Base-by-base conservation (phyloP, 2,113 vertebrate species). In the Ictidomys tridecemlineatus region DNA sequence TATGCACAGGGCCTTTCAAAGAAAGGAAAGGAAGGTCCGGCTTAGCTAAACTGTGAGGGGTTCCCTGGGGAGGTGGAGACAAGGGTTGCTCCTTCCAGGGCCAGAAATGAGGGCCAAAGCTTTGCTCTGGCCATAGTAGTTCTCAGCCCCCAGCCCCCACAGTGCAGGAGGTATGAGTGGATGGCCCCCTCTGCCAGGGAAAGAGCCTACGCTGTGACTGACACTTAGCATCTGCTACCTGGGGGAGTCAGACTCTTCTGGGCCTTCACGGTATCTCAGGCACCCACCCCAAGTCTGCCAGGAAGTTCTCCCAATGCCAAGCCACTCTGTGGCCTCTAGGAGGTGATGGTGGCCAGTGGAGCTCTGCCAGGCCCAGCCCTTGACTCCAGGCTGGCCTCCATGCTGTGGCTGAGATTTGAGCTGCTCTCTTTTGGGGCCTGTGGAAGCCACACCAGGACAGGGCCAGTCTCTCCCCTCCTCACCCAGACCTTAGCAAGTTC, bases 401-500 rank as follows among this genome's bases (percentile, higher is more conserved):
- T 39, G 42, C 77, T 6, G 0, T 9, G 63, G 26, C 37, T 8
- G 0, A 0, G 2, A 34, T 87, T 48, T 34, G 1, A 0, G 58
- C 51, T 67, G 12, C 63, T 14, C 72, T 34, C 3, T 45, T 53
- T 56, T 0, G 13, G 45, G 30, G 63, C 76, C 1, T 1, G 0
- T 4, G 20, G 86, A 42, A 73, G 61, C 58, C 37, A 12, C 0
- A 0, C 4, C 13, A 32, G 24, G 58, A 22, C 26, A 1, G 51
- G 69, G 26, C 28, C 1, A 3, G 4, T 24, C 11, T 34, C 63
- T 53, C 24, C 24, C 56, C 26, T 3, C 1, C 26, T 32, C 51
- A 34, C 3, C 8, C 3, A 4, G 2, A 37, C 3, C 58, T n/a
- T 0, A 0, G 77, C 0, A 42, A n/a, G 18, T 17, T 34, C 39